These are phyloP conservation scores for Halcyon smyrnensis DNA, from an alignment of 2,797 vertebrate genomes.

Conservation along the genomic window DNA sequence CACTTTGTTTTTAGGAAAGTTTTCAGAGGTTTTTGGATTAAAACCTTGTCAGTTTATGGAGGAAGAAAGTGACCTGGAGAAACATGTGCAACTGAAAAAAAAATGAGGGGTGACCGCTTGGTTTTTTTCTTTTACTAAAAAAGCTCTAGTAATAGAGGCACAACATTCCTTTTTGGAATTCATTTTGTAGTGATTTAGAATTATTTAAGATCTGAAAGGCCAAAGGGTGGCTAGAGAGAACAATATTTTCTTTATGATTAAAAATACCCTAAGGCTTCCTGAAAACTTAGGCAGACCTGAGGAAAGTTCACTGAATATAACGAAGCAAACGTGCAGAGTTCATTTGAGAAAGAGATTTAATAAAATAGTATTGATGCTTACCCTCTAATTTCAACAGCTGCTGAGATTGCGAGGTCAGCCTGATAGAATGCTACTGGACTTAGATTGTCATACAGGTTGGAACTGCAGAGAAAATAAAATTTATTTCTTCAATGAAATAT, in stretches of 20 bases:
- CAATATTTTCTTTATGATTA: background rate
- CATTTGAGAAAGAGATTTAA: background rate
- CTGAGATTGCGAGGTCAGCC: constrained; percentile 88
- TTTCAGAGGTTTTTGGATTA: background rate
- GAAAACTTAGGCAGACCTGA: background rate
- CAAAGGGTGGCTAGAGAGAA: background rate
- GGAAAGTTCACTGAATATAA: background rate
- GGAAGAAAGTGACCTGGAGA: background rate
- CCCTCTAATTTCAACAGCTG: constrained; percentile 94
- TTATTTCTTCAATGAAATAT: background rate
- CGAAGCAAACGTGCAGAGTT: background rate
- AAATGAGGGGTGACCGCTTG: rapidly evolving
- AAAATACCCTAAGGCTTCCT: background rate
- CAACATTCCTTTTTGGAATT: background rate
- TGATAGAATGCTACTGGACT: constrained; percentile 85
- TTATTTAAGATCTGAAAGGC: background rate
- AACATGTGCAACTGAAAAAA: background rate
- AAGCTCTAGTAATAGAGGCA: background rate
- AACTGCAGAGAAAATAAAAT: constrained; percentile 78
- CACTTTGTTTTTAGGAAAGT: background rate
- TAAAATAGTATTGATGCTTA: constrained; percentile 64
- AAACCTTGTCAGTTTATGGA: background rate
- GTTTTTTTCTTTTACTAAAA: background rate
- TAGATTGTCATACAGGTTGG: constrained; percentile 89
- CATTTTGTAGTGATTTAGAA: background rate